Evolutionary conservation across 1,140 invertebrate genomes (phyloP), one percentile per base, ranked within the genome.

Genomic region (Patella vulgata): DNA sequence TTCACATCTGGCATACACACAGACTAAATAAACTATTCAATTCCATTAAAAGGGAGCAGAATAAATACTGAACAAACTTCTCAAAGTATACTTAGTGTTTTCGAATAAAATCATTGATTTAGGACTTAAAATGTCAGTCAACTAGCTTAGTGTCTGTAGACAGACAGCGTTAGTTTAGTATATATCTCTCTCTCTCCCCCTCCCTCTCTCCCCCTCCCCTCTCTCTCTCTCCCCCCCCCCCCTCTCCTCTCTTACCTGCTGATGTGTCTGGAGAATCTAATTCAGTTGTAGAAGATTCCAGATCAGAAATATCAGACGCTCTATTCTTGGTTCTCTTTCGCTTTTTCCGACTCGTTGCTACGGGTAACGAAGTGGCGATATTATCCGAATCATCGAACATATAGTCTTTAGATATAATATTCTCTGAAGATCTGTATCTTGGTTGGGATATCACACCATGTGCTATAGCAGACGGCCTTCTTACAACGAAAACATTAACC

Each of bases 251-350:
- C 43, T 31, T 54, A 70, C 68, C 59, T 59, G 56, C 36, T 57
- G 68, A 70, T 31, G 48, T 63, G 21, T 70, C 63, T n/a, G 17
- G 44, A 2, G 68, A 70, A 8, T 63, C 66, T 25, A 44, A 54
- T 47, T 66, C 68, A 19, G 59, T 63, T 3, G 59, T 43, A 42
- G 58, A 60, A 12, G 54, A 43, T 12, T 61, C 64, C 36, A 62
- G 40, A 8, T 54, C 43, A 1, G 4, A 14, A 19, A 55, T 60
- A 25, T 48, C 42, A 4, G 12, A 23, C 4, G 25, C 12, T n/a
- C 57, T 56, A 21, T 47, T 56, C 42, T 60, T 63, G 19, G 28
- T 56, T 36, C 48, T 27, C 28, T 59, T 63, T 28, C 47, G 23
- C 19, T 46, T 31, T 2, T 27, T 33, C 33, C 33, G 33, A 23